Evolutionary conservation across 2,888 invertebrate genomes (phyloP).

Genomic region (Conistra vaccinii): DNA sequence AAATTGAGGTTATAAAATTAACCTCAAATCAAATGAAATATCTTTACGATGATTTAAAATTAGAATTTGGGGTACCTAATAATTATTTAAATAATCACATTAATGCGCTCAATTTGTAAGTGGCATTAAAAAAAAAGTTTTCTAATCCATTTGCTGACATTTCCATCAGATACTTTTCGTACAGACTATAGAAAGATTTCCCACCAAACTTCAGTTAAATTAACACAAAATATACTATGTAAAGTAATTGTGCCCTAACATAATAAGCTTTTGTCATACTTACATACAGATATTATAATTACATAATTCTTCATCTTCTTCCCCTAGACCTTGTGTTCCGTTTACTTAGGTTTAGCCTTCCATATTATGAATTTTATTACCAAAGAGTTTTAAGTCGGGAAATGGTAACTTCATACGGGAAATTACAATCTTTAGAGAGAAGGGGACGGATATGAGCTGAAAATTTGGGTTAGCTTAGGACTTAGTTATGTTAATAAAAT

Average conservation of each 20-base stretch:
- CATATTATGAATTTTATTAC: too few species aligned
- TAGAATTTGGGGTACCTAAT: too few species aligned
- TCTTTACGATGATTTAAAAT: too few species aligned
- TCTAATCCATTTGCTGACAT: too few species aligned
- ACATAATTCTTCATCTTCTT: not conserved
- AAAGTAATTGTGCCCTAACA: not conserved
- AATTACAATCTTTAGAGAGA: conserved; percentile 21
- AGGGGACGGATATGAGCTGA: not conserved
- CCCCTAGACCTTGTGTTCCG: not conserved
- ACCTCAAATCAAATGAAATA: too few species aligned
- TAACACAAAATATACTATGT: conserved; percentile 6
- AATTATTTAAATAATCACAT: too few species aligned
- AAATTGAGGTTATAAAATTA: too few species aligned
- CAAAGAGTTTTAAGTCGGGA: conserved; percentile 6
- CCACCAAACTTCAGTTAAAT: not conserved
- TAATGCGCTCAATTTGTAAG: too few species aligned
- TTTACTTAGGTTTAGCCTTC: too few species aligned
- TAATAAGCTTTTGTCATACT: conserved; percentile 1
- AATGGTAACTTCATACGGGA: conserved; percentile 14
- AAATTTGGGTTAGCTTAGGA: not conserved
- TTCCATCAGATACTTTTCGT: too few species aligned
- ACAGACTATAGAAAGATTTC: not conserved
- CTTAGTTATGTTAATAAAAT: not conserved
- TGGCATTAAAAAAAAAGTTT: too few species aligned
- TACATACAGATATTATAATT: conserved; percentile 3